phyloP scores from a whole-genome alignment of 2,113 vertebrate species.

The Otus sunia region DNA sequence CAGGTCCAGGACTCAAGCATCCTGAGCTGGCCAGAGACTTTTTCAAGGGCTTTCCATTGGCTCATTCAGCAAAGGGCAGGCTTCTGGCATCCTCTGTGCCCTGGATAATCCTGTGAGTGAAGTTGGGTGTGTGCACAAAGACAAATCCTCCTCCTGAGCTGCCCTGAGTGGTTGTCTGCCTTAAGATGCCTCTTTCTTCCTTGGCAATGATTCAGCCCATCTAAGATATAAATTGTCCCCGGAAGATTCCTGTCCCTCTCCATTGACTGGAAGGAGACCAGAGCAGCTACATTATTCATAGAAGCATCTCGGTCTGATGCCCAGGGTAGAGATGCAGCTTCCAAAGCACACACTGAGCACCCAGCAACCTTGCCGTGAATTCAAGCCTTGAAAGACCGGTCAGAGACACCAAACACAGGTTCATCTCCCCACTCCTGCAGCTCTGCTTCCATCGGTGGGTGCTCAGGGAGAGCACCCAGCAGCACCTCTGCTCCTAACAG shows the following conservation, averaged over 20 bases:
- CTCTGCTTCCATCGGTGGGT: not conserved
- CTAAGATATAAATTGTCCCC: not conserved
- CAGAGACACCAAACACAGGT: not conserved
- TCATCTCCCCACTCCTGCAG: not conserved
- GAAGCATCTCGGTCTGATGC: not conserved
- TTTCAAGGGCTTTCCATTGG: not conserved
- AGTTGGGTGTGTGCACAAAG: not conserved
- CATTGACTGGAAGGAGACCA: not conserved
- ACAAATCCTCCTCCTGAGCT: not conserved
- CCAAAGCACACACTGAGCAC: not conserved
- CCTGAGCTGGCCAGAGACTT: not conserved
- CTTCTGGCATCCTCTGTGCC: not conserved
- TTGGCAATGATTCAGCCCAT: not conserved
- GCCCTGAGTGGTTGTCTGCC: not conserved
- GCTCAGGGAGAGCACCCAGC: not conserved
- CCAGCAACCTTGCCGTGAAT: fast-evolving
- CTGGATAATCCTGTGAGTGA: not conserved
- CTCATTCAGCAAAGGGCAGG: not conserved
- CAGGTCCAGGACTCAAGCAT: not conserved
- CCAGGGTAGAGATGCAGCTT: not conserved
- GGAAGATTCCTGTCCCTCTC: not conserved
- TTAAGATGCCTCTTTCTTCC: not conserved
- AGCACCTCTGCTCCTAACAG: not conserved
- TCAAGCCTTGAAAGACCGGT: not conserved
- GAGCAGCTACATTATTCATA: not conserved